Evolutionary conservation across 92 coral and sea anemone genomes (phyloP).

Genomic region (Phenganax marumi): DNA sequence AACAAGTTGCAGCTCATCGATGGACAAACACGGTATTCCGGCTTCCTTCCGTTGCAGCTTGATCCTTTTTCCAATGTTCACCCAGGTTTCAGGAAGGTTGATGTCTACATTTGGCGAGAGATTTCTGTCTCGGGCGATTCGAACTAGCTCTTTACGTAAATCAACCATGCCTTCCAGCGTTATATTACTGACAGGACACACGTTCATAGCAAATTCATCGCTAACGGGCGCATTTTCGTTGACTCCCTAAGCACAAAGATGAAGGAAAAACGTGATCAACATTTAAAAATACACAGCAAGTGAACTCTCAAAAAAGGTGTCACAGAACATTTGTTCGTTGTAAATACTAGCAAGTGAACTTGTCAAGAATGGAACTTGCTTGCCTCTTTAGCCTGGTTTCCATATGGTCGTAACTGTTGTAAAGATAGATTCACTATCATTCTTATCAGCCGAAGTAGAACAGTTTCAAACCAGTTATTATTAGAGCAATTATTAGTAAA

Average conservation of each 20-base stretch:
- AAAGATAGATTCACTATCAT: too few relatives aligned
- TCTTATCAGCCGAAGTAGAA: too few relatives aligned
- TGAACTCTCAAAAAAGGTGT: background rate
- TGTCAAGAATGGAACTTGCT: background rate
- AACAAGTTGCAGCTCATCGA: slow-evolving; percentile 59
- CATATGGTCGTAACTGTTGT: too few relatives aligned
- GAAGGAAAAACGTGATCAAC: background rate
- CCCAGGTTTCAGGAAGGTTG: slow-evolving; percentile 77
- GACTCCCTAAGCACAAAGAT: background rate
- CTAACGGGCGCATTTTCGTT: background rate
- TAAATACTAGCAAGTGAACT: background rate
- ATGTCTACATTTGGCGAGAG: slow-evolving; percentile 76
- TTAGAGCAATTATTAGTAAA: too few relatives aligned
- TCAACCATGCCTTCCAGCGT: slow-evolving; percentile 64
- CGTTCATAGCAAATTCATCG: slow-evolving; percentile 43
- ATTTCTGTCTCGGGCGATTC: slow-evolving; percentile 62
- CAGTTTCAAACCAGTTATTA: too few relatives aligned
- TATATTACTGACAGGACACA: slow-evolving; percentile 78
- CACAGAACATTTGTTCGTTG: background rate
- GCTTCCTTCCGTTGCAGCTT: slow-evolving; percentile 44
- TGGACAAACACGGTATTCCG: slow-evolving; percentile 66
- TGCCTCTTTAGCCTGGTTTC: background rate
- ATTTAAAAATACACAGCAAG: too few relatives aligned
- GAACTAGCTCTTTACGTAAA: slow-evolving; percentile 66
- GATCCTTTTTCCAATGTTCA: slow-evolving; percentile 62